Percentiles rank a stretch among this genome's conserved stretches.
These are phyloP conservation scores for Eudorcas thomsonii DNA, from an alignment of 2,113 vertebrate genomes.

Conservation along the genomic window DNA sequence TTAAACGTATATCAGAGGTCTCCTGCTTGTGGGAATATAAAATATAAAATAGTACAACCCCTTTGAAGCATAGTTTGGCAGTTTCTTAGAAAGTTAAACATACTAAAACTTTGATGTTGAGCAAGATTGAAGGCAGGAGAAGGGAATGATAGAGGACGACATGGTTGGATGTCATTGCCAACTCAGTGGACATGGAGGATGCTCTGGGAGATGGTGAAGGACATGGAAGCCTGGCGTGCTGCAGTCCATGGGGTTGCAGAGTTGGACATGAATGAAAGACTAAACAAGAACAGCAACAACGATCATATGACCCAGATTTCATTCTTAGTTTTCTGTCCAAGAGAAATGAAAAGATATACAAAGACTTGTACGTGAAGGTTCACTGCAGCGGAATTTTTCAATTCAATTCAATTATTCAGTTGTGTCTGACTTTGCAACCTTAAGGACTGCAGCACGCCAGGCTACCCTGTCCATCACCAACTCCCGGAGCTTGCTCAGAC, in stretches of 20 bases:
- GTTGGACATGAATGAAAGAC: neutral
- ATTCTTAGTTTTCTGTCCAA: neutral
- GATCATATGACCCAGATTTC: neutral
- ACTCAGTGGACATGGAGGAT: neutral
- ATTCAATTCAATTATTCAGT: neutral
- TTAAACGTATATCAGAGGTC: neutral
- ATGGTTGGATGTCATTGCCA: neutral
- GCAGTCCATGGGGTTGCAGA: neutral
- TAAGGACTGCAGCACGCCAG: fast-evolving
- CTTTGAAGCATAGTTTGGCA: neutral
- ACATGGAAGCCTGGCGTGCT: neutral
- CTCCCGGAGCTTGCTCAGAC: neutral
- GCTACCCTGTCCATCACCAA: neutral
- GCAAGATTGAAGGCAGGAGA: neutral
- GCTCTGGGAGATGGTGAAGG: neutral
- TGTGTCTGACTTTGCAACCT: fast-evolving
- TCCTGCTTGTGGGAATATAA: neutral
- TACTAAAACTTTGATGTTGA: neutral
- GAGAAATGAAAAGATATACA: neutral
- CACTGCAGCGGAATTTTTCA: neutral
- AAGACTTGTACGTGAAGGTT: neutral
- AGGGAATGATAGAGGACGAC: neutral
- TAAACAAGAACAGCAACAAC: neutral
- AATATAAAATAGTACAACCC: neutral
- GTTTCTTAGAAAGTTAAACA: neutral